phyloP scores from a whole-genome alignment of 2,888 invertebrate genomes.

The Caenorhabditis macrosperma region DNA sequence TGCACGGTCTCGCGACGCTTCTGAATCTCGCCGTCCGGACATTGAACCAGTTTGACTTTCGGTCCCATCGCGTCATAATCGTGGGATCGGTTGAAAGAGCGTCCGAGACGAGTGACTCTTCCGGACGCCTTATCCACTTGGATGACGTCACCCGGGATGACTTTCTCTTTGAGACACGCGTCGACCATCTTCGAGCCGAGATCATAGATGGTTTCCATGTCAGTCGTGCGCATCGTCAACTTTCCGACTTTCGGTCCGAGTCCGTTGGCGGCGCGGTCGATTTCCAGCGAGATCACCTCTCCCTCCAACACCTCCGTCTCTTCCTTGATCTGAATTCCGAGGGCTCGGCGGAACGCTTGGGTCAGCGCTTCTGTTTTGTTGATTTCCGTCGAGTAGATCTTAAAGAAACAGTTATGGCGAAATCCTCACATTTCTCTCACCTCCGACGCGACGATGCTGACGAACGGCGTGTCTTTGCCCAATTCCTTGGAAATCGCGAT shows the following conservation, averaged over 20 bases:
- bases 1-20: constrained; percentile 94
- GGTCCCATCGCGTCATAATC: constrained; percentile 97
- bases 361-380: constrained; percentile 98
- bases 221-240: constrained; percentile 96
- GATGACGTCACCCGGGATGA: constrained; percentile 89
- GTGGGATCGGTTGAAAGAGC: constrained; percentile 94
- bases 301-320: constrained; percentile 88
- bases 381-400: constrained; percentile 93
- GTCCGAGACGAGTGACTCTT: constrained; percentile 82
- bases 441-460: constrained; percentile 98
- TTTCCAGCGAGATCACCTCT: constrained; percentile 97
- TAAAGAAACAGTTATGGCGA: no score
- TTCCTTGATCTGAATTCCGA: constrained; percentile 94
- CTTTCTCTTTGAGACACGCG: constrained; percentile 83
- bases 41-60: constrained; percentile 91
- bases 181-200: constrained; percentile 85
- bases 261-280: constrained; percentile 94
- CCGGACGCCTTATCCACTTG: constrained; percentile 97
- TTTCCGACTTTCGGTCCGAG: constrained; percentile 84
- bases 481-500: constrained; percentile 84
- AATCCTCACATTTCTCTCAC: no score
- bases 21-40: constrained; percentile 98
- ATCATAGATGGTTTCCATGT: constrained; percentile 99
- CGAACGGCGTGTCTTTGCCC: constrained; percentile 92
- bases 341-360: constrained; percentile 93